phyloP scores from a whole-genome alignment of 2,888 invertebrate species.

The Zeuzera pyrina region DNA sequence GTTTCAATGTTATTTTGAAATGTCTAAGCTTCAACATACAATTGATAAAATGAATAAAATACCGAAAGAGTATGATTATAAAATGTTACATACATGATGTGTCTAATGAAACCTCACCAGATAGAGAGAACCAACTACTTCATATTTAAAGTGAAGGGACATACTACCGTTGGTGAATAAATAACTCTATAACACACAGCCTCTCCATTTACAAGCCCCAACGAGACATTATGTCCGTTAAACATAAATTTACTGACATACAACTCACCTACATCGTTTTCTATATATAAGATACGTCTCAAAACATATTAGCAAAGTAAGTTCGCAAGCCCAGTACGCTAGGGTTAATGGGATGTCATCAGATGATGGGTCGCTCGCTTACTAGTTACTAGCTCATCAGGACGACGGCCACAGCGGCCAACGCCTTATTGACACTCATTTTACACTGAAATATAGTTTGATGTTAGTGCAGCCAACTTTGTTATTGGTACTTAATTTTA shows the following conservation, averaged over 20 bases:
- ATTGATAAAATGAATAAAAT: too few species aligned
- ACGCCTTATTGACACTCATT: conserved; percentile 47
- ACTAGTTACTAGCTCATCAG: conserved; percentile 49
- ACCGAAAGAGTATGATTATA: too few species aligned
- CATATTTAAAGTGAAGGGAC: conserved; percentile 9
- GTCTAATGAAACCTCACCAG: too few species aligned
- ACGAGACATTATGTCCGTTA: conserved; percentile 23
- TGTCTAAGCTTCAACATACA: too few species aligned
- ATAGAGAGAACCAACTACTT: neutral
- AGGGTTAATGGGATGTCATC: conserved; percentile 68
- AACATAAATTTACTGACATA: conserved; percentile 14
- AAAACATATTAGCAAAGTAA: conserved; percentile 55
- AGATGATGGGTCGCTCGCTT: conserved; percentile 56
- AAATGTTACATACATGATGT: too few species aligned
- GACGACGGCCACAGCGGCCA: conserved; percentile 29
- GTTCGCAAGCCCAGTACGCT: conserved; percentile 44
- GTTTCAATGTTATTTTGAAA: too few species aligned
- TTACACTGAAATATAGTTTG: conserved; percentile 39
- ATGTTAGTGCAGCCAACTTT: too few species aligned
- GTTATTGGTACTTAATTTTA: too few species aligned
- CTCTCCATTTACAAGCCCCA: conserved; percentile 31
- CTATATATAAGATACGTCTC: conserved; percentile 23
- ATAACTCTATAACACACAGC: conserved; percentile 23
- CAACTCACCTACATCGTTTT: neutral
- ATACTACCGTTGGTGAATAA: conserved; percentile 11